A percentile compares a stretch with the other conserved stretches of the same genome.
phyloP scores from a whole-genome alignment of 2,113 vertebrate species.

The Ciconia stormi region DNA sequence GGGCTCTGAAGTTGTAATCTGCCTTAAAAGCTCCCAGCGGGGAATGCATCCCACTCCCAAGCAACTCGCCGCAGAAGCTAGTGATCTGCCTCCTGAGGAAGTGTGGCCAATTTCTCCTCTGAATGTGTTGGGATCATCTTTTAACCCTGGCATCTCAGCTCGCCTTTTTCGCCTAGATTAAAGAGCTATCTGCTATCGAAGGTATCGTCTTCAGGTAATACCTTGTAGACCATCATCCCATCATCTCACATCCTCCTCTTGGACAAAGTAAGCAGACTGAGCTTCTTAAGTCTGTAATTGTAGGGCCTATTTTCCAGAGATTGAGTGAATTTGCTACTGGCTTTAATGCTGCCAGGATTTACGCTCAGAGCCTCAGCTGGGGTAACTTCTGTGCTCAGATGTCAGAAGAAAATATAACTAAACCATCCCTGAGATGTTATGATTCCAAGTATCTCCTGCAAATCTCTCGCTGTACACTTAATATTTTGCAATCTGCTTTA shows the following conservation, averaged over 20 bases:
- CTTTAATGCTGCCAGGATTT: constrained; percentile 52
- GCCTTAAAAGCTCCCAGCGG: background rate
- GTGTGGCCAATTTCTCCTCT: background rate
- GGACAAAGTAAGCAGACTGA: constrained; percentile 50
- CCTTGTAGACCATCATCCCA: constrained; percentile 49
- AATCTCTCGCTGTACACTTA: background rate
- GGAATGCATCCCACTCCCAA: background rate
- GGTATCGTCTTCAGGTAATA: background rate
- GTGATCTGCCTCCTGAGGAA: background rate
- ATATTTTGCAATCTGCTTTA: constrained; percentile 46
- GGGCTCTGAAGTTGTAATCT: background rate
- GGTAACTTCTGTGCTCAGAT: constrained; percentile 13
- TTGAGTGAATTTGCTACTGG: constrained; percentile 30
- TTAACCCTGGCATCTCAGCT: constrained; percentile 4
- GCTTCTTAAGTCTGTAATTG: constrained; percentile 64
- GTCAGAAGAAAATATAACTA: constrained; percentile 25
- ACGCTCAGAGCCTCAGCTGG: background rate
- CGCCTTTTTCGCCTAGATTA: background rate
- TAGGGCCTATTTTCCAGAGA: constrained; percentile 48
- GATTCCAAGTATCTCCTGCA: constrained; percentile 20
- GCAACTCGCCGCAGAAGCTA: background rate
- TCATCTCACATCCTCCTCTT: constrained; percentile 27
- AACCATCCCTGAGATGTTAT: background rate
- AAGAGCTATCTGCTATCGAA: background rate
- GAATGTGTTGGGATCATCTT: constrained; percentile 26